Conservation (phyloP, 2,113 vertebrate species). For the Calyptommatus sinebrachiatus region DNA sequence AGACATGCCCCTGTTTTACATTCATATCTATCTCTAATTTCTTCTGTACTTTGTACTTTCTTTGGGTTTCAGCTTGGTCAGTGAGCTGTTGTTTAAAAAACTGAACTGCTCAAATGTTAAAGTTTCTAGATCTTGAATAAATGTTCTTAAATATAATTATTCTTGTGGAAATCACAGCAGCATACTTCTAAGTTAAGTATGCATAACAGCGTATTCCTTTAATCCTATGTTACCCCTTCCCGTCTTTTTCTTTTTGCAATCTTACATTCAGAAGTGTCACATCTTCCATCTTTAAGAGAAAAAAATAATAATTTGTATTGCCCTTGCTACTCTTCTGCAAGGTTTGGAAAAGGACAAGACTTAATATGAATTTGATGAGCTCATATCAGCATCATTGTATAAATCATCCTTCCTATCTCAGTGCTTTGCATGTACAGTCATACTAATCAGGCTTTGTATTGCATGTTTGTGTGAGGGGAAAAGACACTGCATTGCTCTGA, state of each 20-base stretch:
- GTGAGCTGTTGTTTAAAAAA: too few species aligned
- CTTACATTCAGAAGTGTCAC: not conserved
- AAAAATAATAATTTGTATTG: constrained; percentile 11
- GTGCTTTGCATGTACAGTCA: not conserved
- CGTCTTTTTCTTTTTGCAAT: not conserved
- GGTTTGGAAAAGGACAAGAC: constrained; percentile 8
- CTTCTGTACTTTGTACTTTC: too few species aligned
- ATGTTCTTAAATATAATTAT: not conserved
- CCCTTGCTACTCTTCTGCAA: constrained; percentile 22
- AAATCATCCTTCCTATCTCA: constrained; percentile 33
- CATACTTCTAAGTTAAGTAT: not conserved
- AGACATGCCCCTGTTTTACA: too few species aligned
- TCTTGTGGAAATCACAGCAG: not conserved
- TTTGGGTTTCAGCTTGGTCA: too few species aligned
- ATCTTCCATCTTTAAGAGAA: not conserved
- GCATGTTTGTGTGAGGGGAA: not conserved
- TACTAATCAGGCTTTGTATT: not conserved
- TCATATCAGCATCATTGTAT: not conserved
- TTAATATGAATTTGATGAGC: constrained; percentile 17
- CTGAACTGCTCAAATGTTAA: too few species aligned
- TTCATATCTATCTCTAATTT: too few species aligned
- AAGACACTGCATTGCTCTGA: not conserved
- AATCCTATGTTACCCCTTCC: not conserved
- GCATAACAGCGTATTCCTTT: not conserved
- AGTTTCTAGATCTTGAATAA: not conserved